Percentiles rank a stretch among this genome's conserved stretches.
These are phyloP conservation scores for Eupithecia dodoneata DNA, from an alignment of 2,888 invertebrate genomes.

Conservation along the genomic window DNA sequence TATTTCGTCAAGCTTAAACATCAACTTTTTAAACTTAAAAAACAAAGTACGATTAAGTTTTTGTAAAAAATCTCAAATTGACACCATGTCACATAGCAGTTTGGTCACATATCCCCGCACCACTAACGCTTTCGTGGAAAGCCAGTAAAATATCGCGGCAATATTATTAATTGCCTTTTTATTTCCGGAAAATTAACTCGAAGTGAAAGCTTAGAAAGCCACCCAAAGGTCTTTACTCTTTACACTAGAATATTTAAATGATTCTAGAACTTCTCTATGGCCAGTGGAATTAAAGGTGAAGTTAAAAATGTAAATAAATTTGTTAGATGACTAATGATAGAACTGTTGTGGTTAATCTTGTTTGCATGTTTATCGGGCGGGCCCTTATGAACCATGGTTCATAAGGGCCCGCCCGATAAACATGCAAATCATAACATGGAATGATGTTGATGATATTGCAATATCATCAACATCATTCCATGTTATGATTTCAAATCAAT, in stretches of 20 bases:
- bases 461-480: not conserved
- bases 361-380: not conserved
- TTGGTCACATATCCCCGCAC: not conserved
- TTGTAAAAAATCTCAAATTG: not conserved
- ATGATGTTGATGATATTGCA: too few species aligned
- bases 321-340: not conserved
- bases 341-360: not conserved
- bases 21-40: too few species aligned
- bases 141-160: conserved; percentile 7
- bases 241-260: conserved; percentile 32
- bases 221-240: conserved; percentile 22
- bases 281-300: not conserved
- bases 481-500: not conserved
- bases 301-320: not conserved
- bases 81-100: not conserved
- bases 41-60: not conserved
- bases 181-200: conserved; percentile 42
- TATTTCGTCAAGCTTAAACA: not conserved
- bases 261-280: conserved; percentile 25
- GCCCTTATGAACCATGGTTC: too few species aligned
- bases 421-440: too few species aligned
- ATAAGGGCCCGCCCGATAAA: too few species aligned
- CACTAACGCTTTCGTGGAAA: not conserved
- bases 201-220: conserved; percentile 44
- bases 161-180: conserved; percentile 26